phyloP scores from a whole-genome alignment of 2,888 invertebrate species.

The Spodoptera littoralis region DNA sequence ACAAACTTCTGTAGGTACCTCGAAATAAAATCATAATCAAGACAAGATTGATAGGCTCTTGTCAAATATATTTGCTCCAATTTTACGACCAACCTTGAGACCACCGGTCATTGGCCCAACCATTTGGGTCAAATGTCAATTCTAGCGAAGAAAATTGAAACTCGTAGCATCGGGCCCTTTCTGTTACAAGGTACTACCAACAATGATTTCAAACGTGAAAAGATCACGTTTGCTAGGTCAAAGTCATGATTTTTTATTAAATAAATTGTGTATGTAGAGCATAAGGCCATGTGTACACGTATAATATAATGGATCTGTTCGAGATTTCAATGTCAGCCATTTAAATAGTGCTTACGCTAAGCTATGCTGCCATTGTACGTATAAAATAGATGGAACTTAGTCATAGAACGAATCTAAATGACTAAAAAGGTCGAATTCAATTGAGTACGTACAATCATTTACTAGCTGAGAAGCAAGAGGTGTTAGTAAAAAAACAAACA shows the following conservation, averaged over 20 bases:
- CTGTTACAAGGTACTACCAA: conserved; percentile 45
- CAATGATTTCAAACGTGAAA: conserved; percentile 33
- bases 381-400: conserved; percentile 5
- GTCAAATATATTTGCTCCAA: conserved; percentile 3
- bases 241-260: conserved; percentile 39
- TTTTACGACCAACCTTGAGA: conserved; percentile 26
- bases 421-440: too few relatives aligned
- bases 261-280: conserved; percentile 22
- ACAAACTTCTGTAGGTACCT: too few relatives aligned
- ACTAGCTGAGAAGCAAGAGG: too few relatives aligned
- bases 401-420: too few relatives aligned
- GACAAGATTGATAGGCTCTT: not conserved
- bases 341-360: conserved; percentile 21
- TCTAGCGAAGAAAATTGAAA: not conserved
- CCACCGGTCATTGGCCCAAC: conserved; percentile 28
- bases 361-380: conserved; percentile 12
- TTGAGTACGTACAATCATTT: too few relatives aligned
- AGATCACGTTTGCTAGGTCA: conserved; percentile 42
- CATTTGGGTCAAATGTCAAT: conserved; percentile 34
- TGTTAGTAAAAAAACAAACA: too few relatives aligned
- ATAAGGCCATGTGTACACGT: conserved; percentile 35
- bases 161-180: conserved; percentile 32
- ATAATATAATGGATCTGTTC: conserved; percentile 35
- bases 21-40: not conserved
- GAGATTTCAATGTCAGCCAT: conserved; percentile 38